Base-by-base conservation (phyloP, 2,797 vertebrate genomes). In the Schizothorax lantsangensis region DNA sequence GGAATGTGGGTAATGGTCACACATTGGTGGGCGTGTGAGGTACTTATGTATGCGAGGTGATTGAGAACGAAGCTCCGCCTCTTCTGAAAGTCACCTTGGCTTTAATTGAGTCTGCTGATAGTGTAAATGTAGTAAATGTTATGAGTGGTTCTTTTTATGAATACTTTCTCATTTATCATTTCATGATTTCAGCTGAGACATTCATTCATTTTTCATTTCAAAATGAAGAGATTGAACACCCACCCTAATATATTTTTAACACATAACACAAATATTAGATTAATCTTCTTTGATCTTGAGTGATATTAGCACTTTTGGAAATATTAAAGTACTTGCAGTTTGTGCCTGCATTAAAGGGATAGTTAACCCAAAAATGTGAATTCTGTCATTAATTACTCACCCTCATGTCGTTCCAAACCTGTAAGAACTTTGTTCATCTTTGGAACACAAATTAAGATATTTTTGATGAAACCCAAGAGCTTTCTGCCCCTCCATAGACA, bases 21-120 rank as follows among this genome's bases (percentile, higher is more conserved):
- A 40, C 62, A 45, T 73, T 66, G 71, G 36, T 88, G 87, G 47
- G 68, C 40, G 71, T 62, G 78, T 38, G 23, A 49, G 40, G 49
- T 91, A 77, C 90, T 94, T 93, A 92, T 91, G 66, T 81, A 40
- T 83, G 81, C 91, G 89, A 91, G 86, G 88, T 84, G 85, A 89
- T 89, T 92, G 49, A 91, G 69, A 90, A 47, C 4, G 54, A 87
- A 72, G 75, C 43, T 15, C 75, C 72, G 26, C 47, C 83, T 40
- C 72, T 75, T 86, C 38, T 72, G 64, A 92, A 93, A 91, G 93
- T 90, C 93, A 94, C 92, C 91, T 93, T 93, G 89, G 77, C 30
- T 89, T 90, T 92, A 89, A 92, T 89, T 91, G 81, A 71, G 72
- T 72, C 72, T 84, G 88, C 83, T 78, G 47, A 89, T 68, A 54